Evolutionary conservation across 2,888 invertebrate species (phyloP).

Genomic region (Drosophila ezoana): DNA sequence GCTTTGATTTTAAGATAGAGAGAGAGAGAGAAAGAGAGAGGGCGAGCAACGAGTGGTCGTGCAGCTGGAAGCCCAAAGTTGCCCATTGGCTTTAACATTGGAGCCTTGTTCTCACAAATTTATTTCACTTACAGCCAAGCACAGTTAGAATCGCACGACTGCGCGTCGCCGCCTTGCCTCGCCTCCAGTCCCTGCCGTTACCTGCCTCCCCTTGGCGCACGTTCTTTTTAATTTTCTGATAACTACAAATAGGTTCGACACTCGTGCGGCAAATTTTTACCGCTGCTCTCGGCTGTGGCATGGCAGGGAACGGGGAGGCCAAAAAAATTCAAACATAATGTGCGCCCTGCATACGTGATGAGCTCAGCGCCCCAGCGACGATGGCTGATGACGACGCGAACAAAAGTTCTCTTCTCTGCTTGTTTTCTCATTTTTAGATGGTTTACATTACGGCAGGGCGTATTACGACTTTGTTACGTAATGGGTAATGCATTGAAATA

Average conservation of each 20-base stretch:
- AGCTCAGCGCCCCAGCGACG: conserved; percentile 46
- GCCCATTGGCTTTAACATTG: conserved; percentile 45
- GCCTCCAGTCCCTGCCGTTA: conserved; percentile 1
- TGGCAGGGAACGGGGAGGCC: background rate
- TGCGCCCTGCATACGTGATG: conserved; percentile 73
- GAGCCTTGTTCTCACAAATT: conserved; percentile 60
- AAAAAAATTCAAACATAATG: conserved; percentile 55
- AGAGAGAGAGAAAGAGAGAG: background rate
- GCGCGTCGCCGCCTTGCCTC: conserved; percentile 39
- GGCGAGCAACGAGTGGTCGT: conserved; percentile 5
- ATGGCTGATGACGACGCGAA: conserved; percentile 42
- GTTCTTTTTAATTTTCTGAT: conserved; percentile 80
- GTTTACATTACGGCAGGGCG: conserved; percentile 11
- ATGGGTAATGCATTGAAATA: conserved; percentile 15
- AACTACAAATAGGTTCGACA: conserved; percentile 80
- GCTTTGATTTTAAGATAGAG: conserved; percentile 11
- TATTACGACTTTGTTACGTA: conserved; percentile 15
- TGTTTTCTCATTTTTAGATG: conserved; percentile 13
- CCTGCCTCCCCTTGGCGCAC: conserved; percentile 33
- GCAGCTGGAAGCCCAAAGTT: conserved; percentile 10
- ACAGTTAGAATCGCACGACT: conserved; percentile 76
- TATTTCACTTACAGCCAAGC: conserved; percentile 68
- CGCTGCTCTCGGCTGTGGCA: conserved; percentile 42
- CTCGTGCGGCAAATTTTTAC: conserved; percentile 78
- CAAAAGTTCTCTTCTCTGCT: conserved; percentile 36